A percentile compares a stretch with the other conserved stretches of the same genome.
These are phyloP conservation scores for Brienomyrus brachyistius DNA, from an alignment of 2,113 vertebrate genomes.

Conservation along the genomic window DNA sequence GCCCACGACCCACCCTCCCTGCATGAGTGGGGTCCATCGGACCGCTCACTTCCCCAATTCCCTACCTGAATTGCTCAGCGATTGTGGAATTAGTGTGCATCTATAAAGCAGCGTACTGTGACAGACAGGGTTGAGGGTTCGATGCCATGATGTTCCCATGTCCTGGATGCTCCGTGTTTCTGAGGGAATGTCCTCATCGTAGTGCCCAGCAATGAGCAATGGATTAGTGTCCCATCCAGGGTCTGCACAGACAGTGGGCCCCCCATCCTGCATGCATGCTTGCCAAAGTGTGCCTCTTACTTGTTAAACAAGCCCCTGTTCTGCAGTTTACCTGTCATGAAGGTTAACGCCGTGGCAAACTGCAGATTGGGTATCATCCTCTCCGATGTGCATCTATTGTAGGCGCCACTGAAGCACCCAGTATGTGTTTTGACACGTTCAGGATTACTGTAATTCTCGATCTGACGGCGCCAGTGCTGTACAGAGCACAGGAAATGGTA, in stretches of 20 bases:
- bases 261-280: not conserved
- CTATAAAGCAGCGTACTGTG: not conserved
- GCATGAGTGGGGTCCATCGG: not conserved
- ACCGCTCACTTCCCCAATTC: not conserved
- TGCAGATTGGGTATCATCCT: not conserved
- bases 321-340: not conserved
- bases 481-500: not conserved
- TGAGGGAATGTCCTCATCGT: not conserved
- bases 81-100: not conserved
- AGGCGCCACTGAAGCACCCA: not conserved
- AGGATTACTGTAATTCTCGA: not conserved
- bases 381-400: not conserved
- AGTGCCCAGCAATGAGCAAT: not conserved
- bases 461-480: not conserved
- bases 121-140: not conserved
- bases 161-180: not conserved
- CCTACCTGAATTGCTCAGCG: not conserved
- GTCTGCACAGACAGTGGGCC: not conserved
- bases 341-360: not conserved
- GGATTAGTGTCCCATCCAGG: not conserved
- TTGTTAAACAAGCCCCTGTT: not conserved
- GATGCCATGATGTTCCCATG: not conserved
- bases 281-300: not conserved
- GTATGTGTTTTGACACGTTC: not conserved
- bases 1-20: not conserved